Percentiles rank a stretch among this genome's conserved stretches.
Conservation (phyloP, 2,113 vertebrate species). For the Cryptotis parvus region DNA sequence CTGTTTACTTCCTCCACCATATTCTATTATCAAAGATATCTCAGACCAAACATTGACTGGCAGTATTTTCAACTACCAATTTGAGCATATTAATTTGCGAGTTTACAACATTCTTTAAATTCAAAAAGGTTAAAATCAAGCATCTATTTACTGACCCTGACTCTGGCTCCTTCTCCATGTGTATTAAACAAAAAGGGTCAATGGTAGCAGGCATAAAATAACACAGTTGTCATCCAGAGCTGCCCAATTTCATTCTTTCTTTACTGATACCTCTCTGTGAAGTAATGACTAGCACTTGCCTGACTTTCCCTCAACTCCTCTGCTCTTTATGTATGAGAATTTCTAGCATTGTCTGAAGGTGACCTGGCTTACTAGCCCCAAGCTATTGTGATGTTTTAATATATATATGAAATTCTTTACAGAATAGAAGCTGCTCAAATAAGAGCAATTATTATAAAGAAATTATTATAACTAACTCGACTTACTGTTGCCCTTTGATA, state of each 20-base stretch:
- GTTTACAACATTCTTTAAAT: neutral
- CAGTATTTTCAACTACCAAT: neutral
- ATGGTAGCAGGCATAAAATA: neutral
- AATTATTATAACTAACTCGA: neutral
- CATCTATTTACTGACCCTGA: neutral
- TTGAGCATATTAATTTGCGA: neutral
- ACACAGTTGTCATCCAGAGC: neutral
- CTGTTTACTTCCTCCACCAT: neutral
- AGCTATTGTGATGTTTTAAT: conserved; percentile 33
- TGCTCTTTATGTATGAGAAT: neutral
- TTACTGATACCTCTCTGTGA: neutral
- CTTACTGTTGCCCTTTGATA: neutral
- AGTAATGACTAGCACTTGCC: neutral
- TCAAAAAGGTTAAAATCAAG: neutral
- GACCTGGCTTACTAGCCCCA: neutral
- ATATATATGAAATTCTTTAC: neutral
- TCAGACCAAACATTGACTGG: neutral
- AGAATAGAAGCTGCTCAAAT: conserved; percentile 27
- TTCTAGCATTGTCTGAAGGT: neutral
- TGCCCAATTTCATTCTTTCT: neutral
- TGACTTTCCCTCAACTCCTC: neutral
- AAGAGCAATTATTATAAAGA: neutral
- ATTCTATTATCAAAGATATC: neutral
- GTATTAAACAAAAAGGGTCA: neutral
- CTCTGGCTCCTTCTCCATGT: neutral